Percentiles rank a stretch among this genome's conserved stretches.
Conservation (phyloP, 2,113 vertebrate species). For the Saimiri boliviensis region DNA sequence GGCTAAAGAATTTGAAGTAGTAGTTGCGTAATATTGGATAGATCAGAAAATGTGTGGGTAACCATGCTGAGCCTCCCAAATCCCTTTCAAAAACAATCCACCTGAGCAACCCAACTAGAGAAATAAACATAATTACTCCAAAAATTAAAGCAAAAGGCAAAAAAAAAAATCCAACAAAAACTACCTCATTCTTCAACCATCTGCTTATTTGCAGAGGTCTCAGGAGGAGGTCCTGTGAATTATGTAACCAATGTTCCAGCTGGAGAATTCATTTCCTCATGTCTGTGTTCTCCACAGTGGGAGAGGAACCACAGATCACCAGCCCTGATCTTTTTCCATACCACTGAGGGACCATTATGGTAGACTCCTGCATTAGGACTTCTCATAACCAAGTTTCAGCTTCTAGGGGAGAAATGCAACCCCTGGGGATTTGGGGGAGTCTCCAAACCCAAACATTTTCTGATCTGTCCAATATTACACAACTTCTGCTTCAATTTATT, state of each 20-base stretch:
- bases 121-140: slow-evolving; percentile 35
- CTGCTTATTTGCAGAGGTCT: slow-evolving; percentile 49
- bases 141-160: background rate
- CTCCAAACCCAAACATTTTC: background rate
- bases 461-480: background rate
- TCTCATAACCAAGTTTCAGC: background rate
- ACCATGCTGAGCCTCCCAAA: background rate
- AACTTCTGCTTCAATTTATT: background rate
- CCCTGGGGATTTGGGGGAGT: background rate
- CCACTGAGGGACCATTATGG: accelerated
- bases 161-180: background rate
- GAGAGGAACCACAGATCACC: background rate
- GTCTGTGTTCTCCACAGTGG: background rate
- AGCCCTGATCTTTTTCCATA: accelerated
- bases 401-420: background rate
- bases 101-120: background rate
- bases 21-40: background rate
- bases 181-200: slow-evolving; percentile 49
- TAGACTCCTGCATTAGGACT: background rate
- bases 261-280: background rate
- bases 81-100: background rate
- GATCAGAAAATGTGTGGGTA: background rate
- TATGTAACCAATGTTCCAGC: background rate
- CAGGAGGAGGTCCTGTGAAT: slow-evolving; percentile 20
- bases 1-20: background rate